Conservation (phyloP, 2,888 invertebrate genomes). For the Caenorhabditis angaria region DNA sequence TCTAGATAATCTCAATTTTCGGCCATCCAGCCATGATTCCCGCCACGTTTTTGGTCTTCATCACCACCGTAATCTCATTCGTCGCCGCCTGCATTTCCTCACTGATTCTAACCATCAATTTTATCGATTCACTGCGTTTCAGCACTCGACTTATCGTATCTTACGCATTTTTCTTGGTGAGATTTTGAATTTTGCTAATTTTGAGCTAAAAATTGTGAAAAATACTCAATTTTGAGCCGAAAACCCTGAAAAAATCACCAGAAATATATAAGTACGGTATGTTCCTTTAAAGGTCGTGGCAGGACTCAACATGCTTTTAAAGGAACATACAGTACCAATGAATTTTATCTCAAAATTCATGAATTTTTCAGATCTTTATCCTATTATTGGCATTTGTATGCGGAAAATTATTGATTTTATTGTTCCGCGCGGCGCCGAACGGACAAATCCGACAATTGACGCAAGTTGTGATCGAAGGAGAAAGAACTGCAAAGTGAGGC, state of each 20-base stretch:
- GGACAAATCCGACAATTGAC: conserved; percentile 42
- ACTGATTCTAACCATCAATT: conserved; percentile 47
- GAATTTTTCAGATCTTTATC: conserved; percentile 1
- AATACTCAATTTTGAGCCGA: no score
- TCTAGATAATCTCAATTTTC: conserved; percentile 25
- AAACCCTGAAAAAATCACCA: no score
- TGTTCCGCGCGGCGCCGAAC: conserved; percentile 58
- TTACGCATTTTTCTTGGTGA: conserved; percentile 49
- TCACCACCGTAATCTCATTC: conserved; percentile 40
- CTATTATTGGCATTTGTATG: conserved; percentile 39
- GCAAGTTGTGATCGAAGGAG: conserved; percentile 51
- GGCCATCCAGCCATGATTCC: conserved; percentile 35
- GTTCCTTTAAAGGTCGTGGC: no score
- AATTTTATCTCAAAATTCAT: background rate
- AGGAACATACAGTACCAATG: background rate
- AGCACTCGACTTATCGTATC: conserved; percentile 39
- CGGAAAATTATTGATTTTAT: conserved; percentile 46
- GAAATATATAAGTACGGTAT: no score
- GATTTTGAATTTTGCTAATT: no score
- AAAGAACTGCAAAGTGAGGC: conserved; percentile 43
- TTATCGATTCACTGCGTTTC: conserved; percentile 57
- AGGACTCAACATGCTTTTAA: no score
- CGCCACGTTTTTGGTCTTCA: conserved; percentile 45
- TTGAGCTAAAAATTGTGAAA: no score
- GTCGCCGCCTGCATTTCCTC: conserved; percentile 43